Evolutionary conservation across 1,140 invertebrate species (phyloP).

Genomic region (Zelostemma sp.): DNA sequence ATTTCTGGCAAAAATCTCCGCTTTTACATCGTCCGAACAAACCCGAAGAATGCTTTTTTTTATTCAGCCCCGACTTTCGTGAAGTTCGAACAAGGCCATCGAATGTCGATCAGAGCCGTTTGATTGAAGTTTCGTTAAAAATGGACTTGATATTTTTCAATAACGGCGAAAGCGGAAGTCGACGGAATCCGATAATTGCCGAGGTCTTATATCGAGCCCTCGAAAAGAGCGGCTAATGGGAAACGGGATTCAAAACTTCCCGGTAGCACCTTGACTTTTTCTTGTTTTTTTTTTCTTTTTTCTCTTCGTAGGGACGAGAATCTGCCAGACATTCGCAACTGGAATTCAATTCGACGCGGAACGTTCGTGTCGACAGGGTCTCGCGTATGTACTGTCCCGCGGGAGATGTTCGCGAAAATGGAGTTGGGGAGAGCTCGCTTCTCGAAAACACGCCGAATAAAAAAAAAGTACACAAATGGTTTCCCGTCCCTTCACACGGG

Average conservation of each 20-base stretch:
- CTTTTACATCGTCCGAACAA: too few species aligned
- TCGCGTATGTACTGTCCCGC: conserved; percentile 25
- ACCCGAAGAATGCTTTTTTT: too few species aligned
- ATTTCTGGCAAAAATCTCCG: too few species aligned
- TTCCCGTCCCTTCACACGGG: not conserved
- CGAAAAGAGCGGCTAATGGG: conserved; percentile 19
- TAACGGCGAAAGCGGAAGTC: conserved; percentile 7
- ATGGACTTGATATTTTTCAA: too few species aligned
- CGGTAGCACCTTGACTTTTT: conserved; percentile 23
- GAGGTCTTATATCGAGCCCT: conserved; percentile 2
- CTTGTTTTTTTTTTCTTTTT: too few species aligned
- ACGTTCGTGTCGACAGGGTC: conserved; percentile 47
- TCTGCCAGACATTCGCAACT: conserved; percentile 42
- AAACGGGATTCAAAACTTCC: conserved; percentile 42
- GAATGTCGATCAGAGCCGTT: too few species aligned
- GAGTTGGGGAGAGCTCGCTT: conserved; percentile 21
- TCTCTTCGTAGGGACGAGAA: conserved; percentile 32
- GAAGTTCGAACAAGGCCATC: too few species aligned
- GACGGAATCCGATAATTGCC: conserved; percentile 8
- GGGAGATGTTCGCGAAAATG: conserved; percentile 39
- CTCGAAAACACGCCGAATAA: conserved; percentile 6
- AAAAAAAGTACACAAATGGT: not conserved
- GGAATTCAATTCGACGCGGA: conserved; percentile 55
- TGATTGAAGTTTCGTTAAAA: too few species aligned
- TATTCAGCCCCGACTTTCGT: too few species aligned